These are phyloP conservation scores for Drosophila lacertosa DNA, from an alignment of 1,140 invertebrate species.

Conservation along the genomic window DNA sequence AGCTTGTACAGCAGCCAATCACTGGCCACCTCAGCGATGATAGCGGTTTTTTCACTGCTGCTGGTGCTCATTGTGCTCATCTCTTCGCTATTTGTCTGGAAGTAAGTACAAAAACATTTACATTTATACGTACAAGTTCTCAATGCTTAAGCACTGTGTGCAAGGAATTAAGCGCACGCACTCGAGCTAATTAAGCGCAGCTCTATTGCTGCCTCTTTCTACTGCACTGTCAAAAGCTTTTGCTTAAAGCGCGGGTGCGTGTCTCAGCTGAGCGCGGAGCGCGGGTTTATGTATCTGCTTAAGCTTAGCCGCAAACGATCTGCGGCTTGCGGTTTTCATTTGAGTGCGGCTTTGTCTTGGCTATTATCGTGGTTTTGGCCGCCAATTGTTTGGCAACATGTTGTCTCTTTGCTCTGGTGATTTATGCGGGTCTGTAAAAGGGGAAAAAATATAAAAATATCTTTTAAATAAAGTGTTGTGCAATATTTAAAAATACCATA, in stretches of 20 bases:
- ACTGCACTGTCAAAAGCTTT: neutral
- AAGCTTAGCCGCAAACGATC: constrained; percentile 17
- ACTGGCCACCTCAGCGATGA: constrained; percentile 90
- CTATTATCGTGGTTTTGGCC: constrained; percentile 49
- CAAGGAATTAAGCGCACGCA: neutral
- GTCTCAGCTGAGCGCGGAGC: neutral
- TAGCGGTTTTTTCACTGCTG: constrained; percentile 90
- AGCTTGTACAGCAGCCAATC: constrained; percentile 91
- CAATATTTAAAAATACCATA: constrained; percentile 16
- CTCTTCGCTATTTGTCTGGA: constrained; percentile 91
- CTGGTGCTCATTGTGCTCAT: constrained; percentile 89
- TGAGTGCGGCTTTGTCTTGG: constrained; percentile 36
- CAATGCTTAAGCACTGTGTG: too few relatives aligned
- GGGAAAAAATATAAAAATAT: constrained; percentile 11
- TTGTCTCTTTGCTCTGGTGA: constrained; percentile 46
- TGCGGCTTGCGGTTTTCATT: neutral
- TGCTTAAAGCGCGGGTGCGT: neutral
- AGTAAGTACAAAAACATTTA: constrained; percentile 87
- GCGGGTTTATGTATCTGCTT: neutral
- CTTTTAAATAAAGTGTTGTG: constrained; percentile 31
- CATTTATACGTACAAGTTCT: neutral
- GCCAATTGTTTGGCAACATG: constrained; percentile 46
- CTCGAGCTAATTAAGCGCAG: constrained; percentile 8
- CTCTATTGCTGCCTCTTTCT: neutral
- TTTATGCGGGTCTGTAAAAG: constrained; percentile 42